Evolutionary conservation across 1,140 invertebrate genomes (phyloP), one percentile per base, ranked within the genome.

Genomic region (Notospermus geniculatus): DNA sequence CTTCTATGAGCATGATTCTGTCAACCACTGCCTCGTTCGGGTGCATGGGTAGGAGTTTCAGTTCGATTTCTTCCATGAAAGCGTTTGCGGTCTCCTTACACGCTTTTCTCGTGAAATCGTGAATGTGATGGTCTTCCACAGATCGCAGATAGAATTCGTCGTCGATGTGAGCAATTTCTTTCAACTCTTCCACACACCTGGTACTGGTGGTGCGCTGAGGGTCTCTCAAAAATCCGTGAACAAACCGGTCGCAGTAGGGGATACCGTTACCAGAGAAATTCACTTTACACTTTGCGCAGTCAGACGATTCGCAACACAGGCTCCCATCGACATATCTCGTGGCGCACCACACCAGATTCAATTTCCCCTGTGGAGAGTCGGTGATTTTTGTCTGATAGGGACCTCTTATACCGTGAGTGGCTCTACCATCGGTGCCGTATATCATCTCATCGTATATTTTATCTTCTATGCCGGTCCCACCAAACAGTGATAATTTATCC

Each of bases 371-470:
- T 7, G 5, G 5, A 27, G 46, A 50, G 4, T 50, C 46, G 46
- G 4, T 50, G 5, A 50, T n/a, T 27, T 50, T 50, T 23, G 46
- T n/a, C 46, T 50, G 46, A 50, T 50, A 50, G 4, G 46, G 46
- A 27, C 46, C 46, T 50, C 46, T 50, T 50, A 50, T 50, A 50
- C 46, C 46, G n/a, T 50, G 46, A 50, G 46, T 50, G 4, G 46
- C 46, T 50, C 46, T 50, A n/a, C 46, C 46, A 50, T 50, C 46
- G 4, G n/a, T 50, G 5, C 46, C 46, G 46, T 50, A 50, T 5
- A 50, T 50, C 46, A 50, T 50, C n/a, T 50, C 46, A 50, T 50
- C 46, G 46, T 7, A 50, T 50, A 50, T 50, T n/a, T 50, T 50
- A 50, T 50, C 46, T 4, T 50, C 46, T 9, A 50, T n/a, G 5